Evolutionary conservation across 2,888 invertebrate species (phyloP), one percentile per base, ranked within the genome.

Genomic region (Scaptomyza polygonia): DNA sequence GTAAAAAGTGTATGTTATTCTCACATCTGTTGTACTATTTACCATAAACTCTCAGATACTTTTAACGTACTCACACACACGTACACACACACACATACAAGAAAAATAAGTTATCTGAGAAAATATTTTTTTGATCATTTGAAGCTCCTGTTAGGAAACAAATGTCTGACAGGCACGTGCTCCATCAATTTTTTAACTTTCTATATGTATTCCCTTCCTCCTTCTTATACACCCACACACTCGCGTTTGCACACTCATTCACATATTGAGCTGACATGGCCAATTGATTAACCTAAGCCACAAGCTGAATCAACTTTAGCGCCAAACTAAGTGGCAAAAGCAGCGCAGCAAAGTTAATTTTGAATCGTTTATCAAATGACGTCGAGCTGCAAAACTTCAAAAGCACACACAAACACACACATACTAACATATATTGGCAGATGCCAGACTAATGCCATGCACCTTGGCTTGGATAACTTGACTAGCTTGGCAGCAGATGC

Each of bases 201-300:
- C 5, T 6, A 6, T 18, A 42, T 30, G 52, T 62, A 56, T 53
- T 45, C 45, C 27, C 57, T 32, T 61, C 61, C 65, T 67, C 56
- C 51, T 49, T n/a, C n/a, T 4, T 36, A 65, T 63, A 64, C 58
- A 53, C 51, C 40, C 40, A 32, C 57, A 51, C 52, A 58, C 44
- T 14, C 34, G 18, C 29, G 8, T 32, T 21, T 18, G 48, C 39
- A 36, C 43, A 34, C 21, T 16, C 39, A 49, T 36, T 25, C 79
- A 66, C 79, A 76, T 70, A 71, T 82, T 74, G 77, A 72, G 65
- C 83, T 85, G 84, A 81, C 86, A 79, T 67, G 70, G 71, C 79
- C 83, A 84, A 84, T 84, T 84, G 84, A 84, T 84, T 85, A 84
- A 84, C 52, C 73, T 64, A 66, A 81, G 77, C 79, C 84, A 65